phyloP scores from a whole-genome alignment of 1,140 invertebrate species.

The Ooceraea biroi region DNA sequence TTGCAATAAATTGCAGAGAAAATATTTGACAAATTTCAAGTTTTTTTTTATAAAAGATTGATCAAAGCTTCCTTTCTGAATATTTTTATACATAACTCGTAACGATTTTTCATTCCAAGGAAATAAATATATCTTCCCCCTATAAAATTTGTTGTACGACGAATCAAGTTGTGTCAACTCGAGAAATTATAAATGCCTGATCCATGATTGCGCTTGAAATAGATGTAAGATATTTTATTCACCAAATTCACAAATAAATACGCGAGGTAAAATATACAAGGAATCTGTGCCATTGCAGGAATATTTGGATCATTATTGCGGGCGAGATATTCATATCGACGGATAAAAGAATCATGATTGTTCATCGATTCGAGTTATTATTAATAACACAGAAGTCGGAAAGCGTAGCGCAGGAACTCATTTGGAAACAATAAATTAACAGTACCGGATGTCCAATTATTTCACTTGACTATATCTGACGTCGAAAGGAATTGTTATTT shows the following conservation, averaged over 20 bases:
- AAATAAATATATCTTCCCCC: too few relatives aligned
- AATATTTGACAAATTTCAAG: not conserved
- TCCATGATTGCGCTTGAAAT: too few relatives aligned
- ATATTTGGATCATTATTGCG: too few relatives aligned
- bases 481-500: slow-evolving; percentile 19
- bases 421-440: slow-evolving; percentile 36
- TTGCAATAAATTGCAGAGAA: not conserved
- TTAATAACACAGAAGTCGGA: not conserved
- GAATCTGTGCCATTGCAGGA: too few relatives aligned
- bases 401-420: not conserved
- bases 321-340: too few relatives aligned
- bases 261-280: too few relatives aligned
- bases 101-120: not conserved
- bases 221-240: too few relatives aligned
- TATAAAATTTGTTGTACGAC: too few relatives aligned
- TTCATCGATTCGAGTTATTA: slow-evolving; percentile 8
- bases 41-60: not conserved
- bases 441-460: slow-evolving; percentile 48
- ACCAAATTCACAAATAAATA: too few relatives aligned
- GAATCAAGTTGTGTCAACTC: too few relatives aligned
- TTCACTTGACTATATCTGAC: slow-evolving; percentile 17
- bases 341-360: not conserved
- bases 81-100: not conserved
- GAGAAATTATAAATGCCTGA: too few relatives aligned
- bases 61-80: not conserved